phyloP scores from a whole-genome alignment of 2,113 vertebrate species.

The Nannospalax galili region DNA sequence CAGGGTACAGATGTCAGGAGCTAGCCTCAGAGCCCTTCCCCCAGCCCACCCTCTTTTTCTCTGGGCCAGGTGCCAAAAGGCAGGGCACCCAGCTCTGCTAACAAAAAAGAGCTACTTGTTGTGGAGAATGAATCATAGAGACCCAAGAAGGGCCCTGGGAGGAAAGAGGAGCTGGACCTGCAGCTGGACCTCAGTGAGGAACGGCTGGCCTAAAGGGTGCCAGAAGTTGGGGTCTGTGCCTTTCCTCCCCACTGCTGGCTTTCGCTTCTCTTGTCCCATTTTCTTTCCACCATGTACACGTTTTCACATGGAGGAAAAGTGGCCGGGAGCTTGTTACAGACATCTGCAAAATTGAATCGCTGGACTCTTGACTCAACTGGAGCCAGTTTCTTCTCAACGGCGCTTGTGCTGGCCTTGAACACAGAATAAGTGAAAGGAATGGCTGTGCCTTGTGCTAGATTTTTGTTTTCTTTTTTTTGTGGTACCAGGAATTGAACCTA shows the following conservation, averaged over 20 bases:
- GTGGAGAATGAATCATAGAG: slow-evolving; percentile 36
- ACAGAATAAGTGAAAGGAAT: neutral
- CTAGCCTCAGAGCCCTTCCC: neutral
- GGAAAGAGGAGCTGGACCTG: neutral
- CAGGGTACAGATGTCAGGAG: neutral
- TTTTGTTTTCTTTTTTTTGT: no score
- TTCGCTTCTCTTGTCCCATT: slow-evolving; percentile 7
- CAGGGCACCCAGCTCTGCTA: neutral
- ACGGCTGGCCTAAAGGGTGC: neutral
- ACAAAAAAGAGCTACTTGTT: slow-evolving; percentile 54
- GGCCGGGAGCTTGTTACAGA: neutral
- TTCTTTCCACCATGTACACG: neutral
- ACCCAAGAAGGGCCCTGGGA: slow-evolving; percentile 44
- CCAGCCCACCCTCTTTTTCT: neutral
- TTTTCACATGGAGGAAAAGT: slow-evolving; percentile 39
- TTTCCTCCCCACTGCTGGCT: neutral
- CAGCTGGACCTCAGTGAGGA: neutral
- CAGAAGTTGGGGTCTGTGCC: neutral
- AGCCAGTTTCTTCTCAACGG: neutral
- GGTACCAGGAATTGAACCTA: neutral
- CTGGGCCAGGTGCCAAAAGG: slow-evolving; percentile 6
- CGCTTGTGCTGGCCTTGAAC: neutral
- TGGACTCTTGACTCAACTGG: neutral
- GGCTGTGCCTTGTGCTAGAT: neutral
- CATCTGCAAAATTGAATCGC: neutral